Base-by-base conservation (phyloP, 2,888 invertebrate genomes). In the Lasioglossum zephyrum region DNA sequence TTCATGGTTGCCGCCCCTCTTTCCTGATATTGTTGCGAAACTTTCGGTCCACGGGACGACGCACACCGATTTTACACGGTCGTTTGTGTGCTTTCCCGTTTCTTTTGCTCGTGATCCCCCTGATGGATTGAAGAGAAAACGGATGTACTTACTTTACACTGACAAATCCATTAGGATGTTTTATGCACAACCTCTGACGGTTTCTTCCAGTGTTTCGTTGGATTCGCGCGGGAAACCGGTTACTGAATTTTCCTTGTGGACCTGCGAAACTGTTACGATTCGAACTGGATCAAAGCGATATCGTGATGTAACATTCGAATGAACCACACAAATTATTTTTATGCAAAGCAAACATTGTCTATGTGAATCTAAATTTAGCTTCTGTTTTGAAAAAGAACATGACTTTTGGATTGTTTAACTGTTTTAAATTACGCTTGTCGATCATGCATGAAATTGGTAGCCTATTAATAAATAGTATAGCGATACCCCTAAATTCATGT, bases 1-100 rank as follows among this genome's bases (percentile, higher is more conserved):
- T 84, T 85, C 85, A 79, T 79, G 36, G 66, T n/a, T 11, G n/a
- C 4, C 11, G 9, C 57, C n/a, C 11, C 31, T n/a, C 11, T 53
- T 13, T 18, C 2, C 36, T 22, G 73, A 49, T 57, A 79, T 60
- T 79, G 73, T 76, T 76, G 79, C 79, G 75, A 57, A 39, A 73
- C 22, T 53, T 73, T 79, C 53, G 85, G 79, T 49, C 41, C 81
- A n/a, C 16, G 44, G 11, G 36, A 44, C 57, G 13, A 5, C 47
- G 16, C 47, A 8, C 69, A n/a, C 39, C 22, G 36, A 70, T 16
- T 78, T 69, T 77, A 44, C 73, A 60, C 81, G 57, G 18, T 39
- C 44, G 49, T 72, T 57, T 31, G n/a, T 26, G 44, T 18, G 41
- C 60, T 60, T 39, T 60, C 57, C 57, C 31, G n/a, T 47, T 70